Percentiles rank a stretch among this genome's conserved stretches.
Conservation (phyloP, 2,888 invertebrate species). For the Lasioglossum pauxillum region DNA sequence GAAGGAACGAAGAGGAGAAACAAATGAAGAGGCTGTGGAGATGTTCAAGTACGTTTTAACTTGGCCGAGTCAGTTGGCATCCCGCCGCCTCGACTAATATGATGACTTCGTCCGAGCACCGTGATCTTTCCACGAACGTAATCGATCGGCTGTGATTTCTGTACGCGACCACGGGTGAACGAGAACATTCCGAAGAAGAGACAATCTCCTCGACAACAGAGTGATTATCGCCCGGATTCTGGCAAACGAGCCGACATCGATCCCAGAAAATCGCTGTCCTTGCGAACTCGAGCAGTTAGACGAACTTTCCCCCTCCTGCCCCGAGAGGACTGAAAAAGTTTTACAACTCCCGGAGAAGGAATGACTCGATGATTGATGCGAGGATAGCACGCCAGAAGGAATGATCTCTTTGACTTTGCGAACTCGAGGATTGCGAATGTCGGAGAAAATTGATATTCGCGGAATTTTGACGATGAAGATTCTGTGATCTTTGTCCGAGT, state of each 20-base stretch:
- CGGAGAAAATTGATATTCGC: background rate
- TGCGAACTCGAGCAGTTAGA: background rate
- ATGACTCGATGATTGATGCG: background rate
- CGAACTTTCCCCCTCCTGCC: background rate
- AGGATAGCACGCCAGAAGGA: background rate
- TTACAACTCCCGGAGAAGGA: background rate
- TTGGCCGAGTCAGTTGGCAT: conserved; percentile 83
- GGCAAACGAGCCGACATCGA: background rate
- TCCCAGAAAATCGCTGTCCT: background rate
- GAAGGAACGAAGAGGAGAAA: conserved; percentile 55
- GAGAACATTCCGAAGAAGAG: background rate
- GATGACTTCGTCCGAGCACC: conserved; percentile 58
- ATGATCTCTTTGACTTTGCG: background rate
- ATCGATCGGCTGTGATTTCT: conserved; percentile 49
- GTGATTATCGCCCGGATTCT: conserved; percentile 21
- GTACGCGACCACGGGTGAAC: background rate
- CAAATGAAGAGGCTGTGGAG: conserved; percentile 61
- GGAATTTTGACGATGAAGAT: background rate
- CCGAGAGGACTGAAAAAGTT: background rate
- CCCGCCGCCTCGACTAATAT: conserved; percentile 77
- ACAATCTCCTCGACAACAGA: background rate
- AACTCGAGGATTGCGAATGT: background rate
- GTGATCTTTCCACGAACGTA: conserved; percentile 46
- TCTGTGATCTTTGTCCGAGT: background rate
- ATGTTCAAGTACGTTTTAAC: conserved; percentile 81